Conservation (phyloP, 2,113 vertebrate genomes). For the Tenebrosternarchus preto region DNA sequence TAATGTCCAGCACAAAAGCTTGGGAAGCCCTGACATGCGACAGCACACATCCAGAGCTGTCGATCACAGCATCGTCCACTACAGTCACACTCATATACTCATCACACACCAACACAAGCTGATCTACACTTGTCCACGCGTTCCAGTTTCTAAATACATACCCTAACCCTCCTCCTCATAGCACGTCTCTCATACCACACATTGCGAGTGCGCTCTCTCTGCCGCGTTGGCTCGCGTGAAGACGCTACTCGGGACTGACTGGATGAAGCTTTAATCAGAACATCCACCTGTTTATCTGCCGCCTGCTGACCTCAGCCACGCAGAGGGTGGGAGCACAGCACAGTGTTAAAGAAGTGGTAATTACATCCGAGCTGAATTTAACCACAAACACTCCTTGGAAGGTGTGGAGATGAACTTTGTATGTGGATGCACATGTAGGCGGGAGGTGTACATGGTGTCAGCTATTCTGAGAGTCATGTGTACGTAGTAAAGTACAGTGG, state of each 20-base stretch:
- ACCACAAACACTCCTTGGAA: background rate
- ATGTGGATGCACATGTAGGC: background rate
- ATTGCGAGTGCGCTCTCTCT: no score
- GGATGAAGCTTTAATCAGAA: background rate
- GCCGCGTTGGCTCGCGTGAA: background rate
- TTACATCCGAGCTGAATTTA: constrained; percentile 11
- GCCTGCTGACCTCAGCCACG: background rate
- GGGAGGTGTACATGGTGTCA: background rate
- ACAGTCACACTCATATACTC: constrained; percentile 17
- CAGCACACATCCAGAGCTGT: constrained; percentile 37
- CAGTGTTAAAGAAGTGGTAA: background rate
- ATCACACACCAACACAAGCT: background rate
- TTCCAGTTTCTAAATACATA: no score
- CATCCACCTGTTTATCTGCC: background rate
- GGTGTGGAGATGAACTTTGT: constrained; percentile 1
- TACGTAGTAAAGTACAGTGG: background rate
- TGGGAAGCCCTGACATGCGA: constrained; percentile 77
- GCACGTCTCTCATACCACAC: no score
- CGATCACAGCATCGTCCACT: constrained; percentile 51
- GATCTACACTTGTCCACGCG: background rate
- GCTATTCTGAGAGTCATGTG: background rate
- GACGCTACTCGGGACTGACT: background rate
- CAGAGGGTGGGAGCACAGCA: background rate
- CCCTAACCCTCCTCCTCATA: no score
- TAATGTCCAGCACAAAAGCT: constrained; percentile 84